Base-by-base conservation (phyloP, 2,797 vertebrate species). In the Amblyraja radiata region DNA sequence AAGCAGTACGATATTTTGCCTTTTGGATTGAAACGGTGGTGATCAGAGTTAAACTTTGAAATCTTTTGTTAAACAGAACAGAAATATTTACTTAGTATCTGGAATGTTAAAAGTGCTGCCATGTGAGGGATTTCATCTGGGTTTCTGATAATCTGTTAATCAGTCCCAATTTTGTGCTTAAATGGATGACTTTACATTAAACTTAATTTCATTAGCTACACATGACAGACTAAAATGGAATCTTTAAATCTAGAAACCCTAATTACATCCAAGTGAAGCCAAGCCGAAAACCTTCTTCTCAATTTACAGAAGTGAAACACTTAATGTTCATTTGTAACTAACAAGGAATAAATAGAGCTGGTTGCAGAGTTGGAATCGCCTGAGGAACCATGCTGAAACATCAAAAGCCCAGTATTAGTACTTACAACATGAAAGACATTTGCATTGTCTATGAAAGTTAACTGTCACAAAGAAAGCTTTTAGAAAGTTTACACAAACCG, bases 241-340 rank as follows among this genome's bases (percentile, higher is more conserved):
- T 92, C 39, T 14, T 91, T 25, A 92, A 92, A 92, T 74, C 36
- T 76, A 74, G 23, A 92, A 92, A 92, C 32, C 90, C 28, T 25
- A 74, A 74, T 74, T 74, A 74, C 90, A 92, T 74, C 90, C 46
- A 74, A 92, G 90, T 92, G 90, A 39, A 92, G 74, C 68, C 68
- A 74, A 91, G 39, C 73, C 9, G 46, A 91, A 73, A 71, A 1
- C 88, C 68, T 21, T 91, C 88, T 91, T 74, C 23, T n/a, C 92
- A 92, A 92, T 76, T 92, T 76, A 92, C 90, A 92, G 54, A 92
- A 92, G 90, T 74, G 36, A 92, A 25, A 28, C 32, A 74, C 18
- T 92, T 92, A 74, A 92, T 39, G 71, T 46, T 39, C 90, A 46
- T 25, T 74, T 28, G 90, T 92, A 54, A 76, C 46, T 92, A 25